Base-by-base conservation (phyloP, 2,113 vertebrate species). In the Redunca redunca region DNA sequence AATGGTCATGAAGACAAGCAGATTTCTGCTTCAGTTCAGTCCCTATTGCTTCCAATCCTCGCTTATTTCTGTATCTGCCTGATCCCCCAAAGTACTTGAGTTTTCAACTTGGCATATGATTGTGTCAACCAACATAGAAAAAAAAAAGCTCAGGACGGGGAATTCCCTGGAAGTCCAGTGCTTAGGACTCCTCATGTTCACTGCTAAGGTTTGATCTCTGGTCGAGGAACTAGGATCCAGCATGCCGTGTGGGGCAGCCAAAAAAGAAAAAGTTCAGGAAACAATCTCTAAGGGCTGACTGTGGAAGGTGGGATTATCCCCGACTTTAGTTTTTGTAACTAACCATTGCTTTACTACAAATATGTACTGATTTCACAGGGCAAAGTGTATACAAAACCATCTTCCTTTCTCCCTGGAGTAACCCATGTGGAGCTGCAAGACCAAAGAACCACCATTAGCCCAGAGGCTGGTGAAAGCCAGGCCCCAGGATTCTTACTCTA, bases 1-100 rank as follows among this genome's bases (percentile, higher is more conserved):
- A 40, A 23, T 2, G 2, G 3, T n/a, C 78, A 7, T 0, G 8
- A 23, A 10, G 10, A 74, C 6, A n/a, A n/a, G 36, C 0, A 0
- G 1, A 46, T 25, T 87, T 40, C 52, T 28, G 21, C 36, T 67
- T 15, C 17, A 23, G 6, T 11, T 52, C 23, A 1, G 15, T 6
- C 26, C 26, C 67, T 3, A 21, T 12, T 14, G 5, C 16, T 15
- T 48, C 62, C 52, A 36, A 40, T 6, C 21, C 81, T 43, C 26
- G 1, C 6, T 57, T 30, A 4, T 3, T 81, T 40, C 78, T 55
- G 1, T 1, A 36, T 11, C 71, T 17, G 43, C 60, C 55, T 30
- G 30, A 40, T 7, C n/a, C n/a, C 48, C 6, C 5, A 0, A 58
- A 16, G 13, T 26, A 5, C 1, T 0, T 33, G 62, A 60, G 33